These are phyloP conservation scores for Gallinago jamesoni DNA, from an alignment of 2,113 vertebrate species.

Conservation along the genomic window DNA sequence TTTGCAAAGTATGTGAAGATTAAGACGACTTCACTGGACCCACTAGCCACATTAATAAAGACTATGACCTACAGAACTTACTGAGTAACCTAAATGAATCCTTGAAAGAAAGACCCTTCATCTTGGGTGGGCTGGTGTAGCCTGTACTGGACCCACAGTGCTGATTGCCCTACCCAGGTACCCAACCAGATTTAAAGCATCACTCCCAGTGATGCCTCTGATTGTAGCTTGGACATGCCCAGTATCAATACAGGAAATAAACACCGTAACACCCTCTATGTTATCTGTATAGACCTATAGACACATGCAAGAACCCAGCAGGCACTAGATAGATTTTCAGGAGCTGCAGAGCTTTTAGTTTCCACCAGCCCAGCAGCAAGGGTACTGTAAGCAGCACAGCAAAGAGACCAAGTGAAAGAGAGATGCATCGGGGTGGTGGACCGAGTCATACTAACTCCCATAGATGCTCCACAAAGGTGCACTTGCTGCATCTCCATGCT, in stretches of 20 bases:
- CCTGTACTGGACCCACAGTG: fast-evolving
- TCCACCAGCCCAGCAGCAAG: neutral
- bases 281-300: neutral
- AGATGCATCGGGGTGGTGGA: fast-evolving
- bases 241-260: neutral
- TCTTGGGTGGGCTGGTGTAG: neutral
- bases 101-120: neutral
- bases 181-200: neutral
- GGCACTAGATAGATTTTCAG: neutral
- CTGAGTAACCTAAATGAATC: neutral
- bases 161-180: fast-evolving
- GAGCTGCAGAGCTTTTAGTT: neutral
- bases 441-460: neutral
- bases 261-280: neutral
- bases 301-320: fast-evolving
- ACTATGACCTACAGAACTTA: neutral
- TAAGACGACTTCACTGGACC: neutral
- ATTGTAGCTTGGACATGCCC: neutral
- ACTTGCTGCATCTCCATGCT: neutral
- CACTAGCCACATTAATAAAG: neutral
- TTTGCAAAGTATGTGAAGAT: neutral
- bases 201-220: neutral
- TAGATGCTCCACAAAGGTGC: neutral
- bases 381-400: neutral
- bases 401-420: neutral